Evolutionary conservation across 2,888 invertebrate genomes (phyloP).

Genomic region (Campaea margaritaria): DNA sequence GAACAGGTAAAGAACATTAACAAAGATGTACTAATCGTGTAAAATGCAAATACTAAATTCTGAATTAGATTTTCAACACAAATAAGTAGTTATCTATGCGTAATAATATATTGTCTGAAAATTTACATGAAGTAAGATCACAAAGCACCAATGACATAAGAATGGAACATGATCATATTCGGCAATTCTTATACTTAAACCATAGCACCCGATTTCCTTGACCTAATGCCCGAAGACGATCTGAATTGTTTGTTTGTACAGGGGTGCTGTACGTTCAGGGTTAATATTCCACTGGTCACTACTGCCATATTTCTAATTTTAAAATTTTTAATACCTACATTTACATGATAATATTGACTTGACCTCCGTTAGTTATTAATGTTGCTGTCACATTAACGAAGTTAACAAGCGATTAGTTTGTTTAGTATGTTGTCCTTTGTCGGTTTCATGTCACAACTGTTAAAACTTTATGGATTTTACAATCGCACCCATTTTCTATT

Average conservation of each 20-base stretch:
- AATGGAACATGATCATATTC: not conserved
- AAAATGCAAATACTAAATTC: not conserved
- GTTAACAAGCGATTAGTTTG: conserved; percentile 29
- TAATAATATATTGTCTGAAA: too few species aligned
- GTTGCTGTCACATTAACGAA: conserved; percentile 28
- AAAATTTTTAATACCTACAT: conserved; percentile 9
- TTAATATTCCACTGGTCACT: conserved; percentile 40
- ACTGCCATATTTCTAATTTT: conserved; percentile 18
- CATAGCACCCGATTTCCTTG: conserved; percentile 74
- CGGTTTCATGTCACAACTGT: conserved; percentile 12
- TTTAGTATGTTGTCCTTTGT: conserved; percentile 19
- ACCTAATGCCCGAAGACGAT: conserved; percentile 62
- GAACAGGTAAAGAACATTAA: conserved; percentile 85
- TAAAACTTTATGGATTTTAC: not conserved
- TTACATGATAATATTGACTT: conserved; percentile 25
- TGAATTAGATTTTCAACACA: not conserved
- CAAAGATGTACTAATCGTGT: conserved; percentile 12
- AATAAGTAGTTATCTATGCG: not conserved
- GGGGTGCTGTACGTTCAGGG: conserved; percentile 57
- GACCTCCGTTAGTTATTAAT: conserved; percentile 35
- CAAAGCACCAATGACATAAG: not conserved
- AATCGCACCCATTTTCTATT: not conserved
- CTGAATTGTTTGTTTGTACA: conserved; percentile 65
- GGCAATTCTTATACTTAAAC: conserved; percentile 41
- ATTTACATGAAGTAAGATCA: too few species aligned